Base-by-base conservation (phyloP, 2,797 vertebrate genomes). In the Cuniculus paca region DNA sequence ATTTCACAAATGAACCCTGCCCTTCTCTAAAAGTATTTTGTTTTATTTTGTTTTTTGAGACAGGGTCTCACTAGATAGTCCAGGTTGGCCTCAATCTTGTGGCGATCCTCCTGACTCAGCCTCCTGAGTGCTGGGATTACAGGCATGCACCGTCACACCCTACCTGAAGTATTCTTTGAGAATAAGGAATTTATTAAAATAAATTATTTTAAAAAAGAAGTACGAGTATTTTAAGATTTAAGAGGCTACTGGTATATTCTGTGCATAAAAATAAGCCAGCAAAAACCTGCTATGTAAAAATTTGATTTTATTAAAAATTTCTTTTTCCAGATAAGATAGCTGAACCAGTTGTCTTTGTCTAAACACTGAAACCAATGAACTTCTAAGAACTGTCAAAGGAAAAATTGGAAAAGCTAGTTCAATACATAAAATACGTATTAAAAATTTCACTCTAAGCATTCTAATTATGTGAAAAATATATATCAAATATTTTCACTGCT, bases 401-500 rank as follows among this genome's bases (percentile, higher is more conserved):
- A 48, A 61, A 90, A 31, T 0, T 58, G 6, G 31, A 87, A 91
- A 95, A 80, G 10, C 42, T 34, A 45, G 4, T 91, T 92, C 89
- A 84, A 90, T 61, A 75, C 52, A 75, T 52, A 95, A 90, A 78
- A 87, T 82, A 84, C 1, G 56, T 84, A 95, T 36, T 94, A 72
- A 95, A 83, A 72, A 48, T 26, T 93, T 36, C 78, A 91, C 91
- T 24, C 22, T 89, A 88, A 94, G 63, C 36, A 91, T 87, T 91
- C 52, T 83, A 86, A 72, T 80, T 84, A 78, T 34, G 3, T 80
- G 72, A 85, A 93, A 91, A 75, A 20, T 24, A 58, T n/a, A 61
- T 36, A 65, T 12, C 28, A 26, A 92, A 81, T 54, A 78, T 85
- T 93, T 95, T 88, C 54, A 45, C 72, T 85, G 58, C 72, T 88